Percentiles rank a stretch among this genome's conserved stretches.
These are phyloP conservation scores for Rhopilema esculentum DNA, from an alignment of 30 jellyfish, hydroid and myxozoan species.

Conservation along the genomic window DNA sequence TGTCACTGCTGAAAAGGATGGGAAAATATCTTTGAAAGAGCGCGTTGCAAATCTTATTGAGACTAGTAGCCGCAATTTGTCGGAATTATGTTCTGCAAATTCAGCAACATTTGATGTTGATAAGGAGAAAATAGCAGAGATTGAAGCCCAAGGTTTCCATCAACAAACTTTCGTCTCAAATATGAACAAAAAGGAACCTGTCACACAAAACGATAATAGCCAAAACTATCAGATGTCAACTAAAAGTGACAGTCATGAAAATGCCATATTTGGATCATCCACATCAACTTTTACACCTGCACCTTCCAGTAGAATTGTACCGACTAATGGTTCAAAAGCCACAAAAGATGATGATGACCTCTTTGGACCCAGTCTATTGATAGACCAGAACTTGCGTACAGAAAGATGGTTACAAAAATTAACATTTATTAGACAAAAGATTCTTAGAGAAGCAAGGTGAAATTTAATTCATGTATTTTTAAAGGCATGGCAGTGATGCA, in stretches of 20 bases:
- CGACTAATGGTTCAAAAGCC: slow-evolving; percentile 7
- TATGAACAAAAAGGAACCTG: not conserved
- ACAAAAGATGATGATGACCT: slow-evolving; percentile 28
- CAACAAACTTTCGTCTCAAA: slow-evolving; percentile 57
- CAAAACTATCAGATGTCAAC: not conserved
- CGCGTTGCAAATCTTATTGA: slow-evolving; percentile 16
- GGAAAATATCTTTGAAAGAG: slow-evolving; percentile 35
- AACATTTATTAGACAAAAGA: slow-evolving; percentile 17
- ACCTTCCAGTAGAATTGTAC: not conserved
- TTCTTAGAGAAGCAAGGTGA: slow-evolving; percentile 6
- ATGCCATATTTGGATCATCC: slow-evolving; percentile 44
- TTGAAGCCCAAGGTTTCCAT: slow-evolving; percentile 55
- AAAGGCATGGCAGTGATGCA: too few relatives aligned
- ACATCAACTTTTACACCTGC: not conserved
- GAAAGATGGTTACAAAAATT: slow-evolving; percentile 59
- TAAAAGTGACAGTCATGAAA: slow-evolving; percentile 6
- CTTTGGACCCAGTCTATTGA: slow-evolving; percentile 49
- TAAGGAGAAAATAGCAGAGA: slow-evolving; percentile 51
- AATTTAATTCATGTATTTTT: not conserved
- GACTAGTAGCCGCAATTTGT: not conserved
- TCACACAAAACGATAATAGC: not conserved
- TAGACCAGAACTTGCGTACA: slow-evolving; percentile 40
- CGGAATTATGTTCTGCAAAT: not conserved
- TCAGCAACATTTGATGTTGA: not conserved
- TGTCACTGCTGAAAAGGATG: not conserved